A percentile compares a stretch with the other conserved stretches of the same genome.
phyloP scores from a whole-genome alignment of 2,797 vertebrate genomes.

The Siniperca scherzeri region DNA sequence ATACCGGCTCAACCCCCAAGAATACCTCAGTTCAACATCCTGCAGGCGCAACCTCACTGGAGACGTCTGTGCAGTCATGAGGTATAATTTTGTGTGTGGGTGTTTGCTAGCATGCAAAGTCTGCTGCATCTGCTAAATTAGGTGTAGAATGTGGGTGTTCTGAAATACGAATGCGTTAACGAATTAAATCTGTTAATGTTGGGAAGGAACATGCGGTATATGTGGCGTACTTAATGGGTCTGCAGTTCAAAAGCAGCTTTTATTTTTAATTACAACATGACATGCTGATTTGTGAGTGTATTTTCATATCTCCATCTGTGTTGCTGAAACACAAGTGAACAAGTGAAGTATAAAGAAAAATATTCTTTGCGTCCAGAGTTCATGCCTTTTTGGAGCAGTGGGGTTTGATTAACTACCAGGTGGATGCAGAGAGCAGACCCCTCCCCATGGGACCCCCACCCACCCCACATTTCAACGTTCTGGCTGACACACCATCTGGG shows the following conservation, averaged over 20 bases:
- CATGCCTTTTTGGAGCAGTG: constrained; percentile 98
- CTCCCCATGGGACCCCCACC: constrained; percentile 98
- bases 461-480: constrained; percentile 96
- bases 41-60: constrained; percentile 95
- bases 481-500: constrained; percentile 92
- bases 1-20: constrained; percentile 96
- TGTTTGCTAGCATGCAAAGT: constrained; percentile 12
- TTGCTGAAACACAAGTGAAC: not conserved
- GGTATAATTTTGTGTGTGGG: constrained; percentile 77
- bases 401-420: constrained; percentile 99
- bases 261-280: not conserved
- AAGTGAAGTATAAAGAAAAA: not conserved
- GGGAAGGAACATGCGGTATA: not conserved
- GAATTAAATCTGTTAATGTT: constrained; percentile 34
- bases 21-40: constrained; percentile 95
- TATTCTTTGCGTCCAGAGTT: constrained; percentile 84
- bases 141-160: constrained; percentile 24
- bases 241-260: constrained; percentile 6
- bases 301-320: constrained; percentile 9
- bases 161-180: constrained; percentile 3
- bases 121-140: constrained; percentile 29
- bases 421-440: constrained; percentile 96
- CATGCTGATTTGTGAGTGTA: constrained; percentile 9
- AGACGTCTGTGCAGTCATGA: constrained; percentile 96
- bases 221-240: not conserved